Base-by-base conservation (phyloP, 2,888 invertebrate genomes). In the Zootermopsis nevadensis region DNA sequence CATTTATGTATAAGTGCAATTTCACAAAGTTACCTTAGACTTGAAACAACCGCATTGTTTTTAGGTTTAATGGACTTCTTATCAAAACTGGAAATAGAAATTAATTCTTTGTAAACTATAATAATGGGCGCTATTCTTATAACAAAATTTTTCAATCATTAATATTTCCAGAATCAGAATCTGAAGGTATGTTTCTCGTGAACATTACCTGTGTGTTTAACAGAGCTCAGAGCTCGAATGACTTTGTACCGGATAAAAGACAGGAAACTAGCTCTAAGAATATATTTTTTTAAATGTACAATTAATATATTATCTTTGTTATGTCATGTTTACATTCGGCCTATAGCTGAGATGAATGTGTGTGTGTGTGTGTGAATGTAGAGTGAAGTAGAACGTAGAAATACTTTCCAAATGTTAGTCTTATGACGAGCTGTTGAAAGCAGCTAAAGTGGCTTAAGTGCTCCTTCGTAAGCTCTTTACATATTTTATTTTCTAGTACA, bases 11-110 rank as follows among this genome's bases (percentile, higher is more conserved):
- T 82, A 42, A 80, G 83, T 84, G 84, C 83, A 83, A 84, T 84
- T 77, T 82, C 67, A 74, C 33, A 84, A 79, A 84, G 84, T 84
- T 84, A 84, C 84, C 84, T 82, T 80, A 6, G 33, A 69, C 69
- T 33, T 22, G 24, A 69, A 33, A 69, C 30, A 33, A 33, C 33
- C 33, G 42, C n/a, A 74, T 38, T 38, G 74, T n/a, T 15, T 38
- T 33, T 38, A 74, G n/a, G 33, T 24, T n/a, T n/a, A n/a, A 74
- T 38, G 35, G 27, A 74, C 35, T 38, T 74, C 38, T 69, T 7
- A 69, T 31, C 15, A 31, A 33, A 31, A 33, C 6, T 69, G 33
- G 2, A 10, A 69, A 12, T 22, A 69, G 10, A 69, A 2, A 3
- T 69, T 31, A 33, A 69, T 19, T 31, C 7, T 7, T 66, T n/a